A percentile compares a stretch with the other conserved stretches of the same genome.
phyloP scores from a whole-genome alignment of 2,888 invertebrate species.

The Spisula subtruncata region DNA sequence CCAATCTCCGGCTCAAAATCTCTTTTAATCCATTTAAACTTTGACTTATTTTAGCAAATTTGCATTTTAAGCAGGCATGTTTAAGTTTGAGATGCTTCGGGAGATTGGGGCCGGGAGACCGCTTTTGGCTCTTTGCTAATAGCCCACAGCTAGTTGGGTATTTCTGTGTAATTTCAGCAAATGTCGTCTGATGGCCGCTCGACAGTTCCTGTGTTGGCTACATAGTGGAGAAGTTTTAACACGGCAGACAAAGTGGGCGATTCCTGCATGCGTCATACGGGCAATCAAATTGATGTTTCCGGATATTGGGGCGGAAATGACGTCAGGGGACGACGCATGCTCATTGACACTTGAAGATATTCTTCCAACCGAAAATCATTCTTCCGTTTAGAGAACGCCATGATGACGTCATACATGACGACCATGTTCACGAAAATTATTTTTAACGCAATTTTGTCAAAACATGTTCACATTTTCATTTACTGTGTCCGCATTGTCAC shows the following conservation, averaged over 20 bases:
- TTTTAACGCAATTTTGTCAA: neutral
- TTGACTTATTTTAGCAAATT: too few species aligned
- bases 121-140: slow-evolving; percentile 37
- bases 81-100: too few species aligned
- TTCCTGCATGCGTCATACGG: slow-evolving; percentile 75
- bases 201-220: slow-evolving; percentile 78
- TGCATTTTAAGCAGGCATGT: too few species aligned
- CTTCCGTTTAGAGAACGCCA: slow-evolving; percentile 54
- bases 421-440: neutral
- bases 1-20: neutral
- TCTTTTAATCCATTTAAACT: too few species aligned
- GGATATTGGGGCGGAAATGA: slow-evolving; percentile 71
- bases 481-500: too few species aligned
- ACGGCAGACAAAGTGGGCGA: slow-evolving; percentile 73
- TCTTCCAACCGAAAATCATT: slow-evolving; percentile 69
- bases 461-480: neutral
- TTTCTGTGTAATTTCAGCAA: slow-evolving; percentile 72
- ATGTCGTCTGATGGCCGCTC: slow-evolving; percentile 74
- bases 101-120: neutral
- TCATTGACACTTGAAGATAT: slow-evolving; percentile 71
- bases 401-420: neutral
- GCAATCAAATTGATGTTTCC: slow-evolving; percentile 75
- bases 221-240: slow-evolving; percentile 74
- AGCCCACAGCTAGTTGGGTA: slow-evolving; percentile 64
- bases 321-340: slow-evolving; percentile 73